A percentile compares a stretch with the other conserved stretches of the same genome.
Conservation (phyloP, 2,888 invertebrate species). For the Germaria angustata region DNA sequence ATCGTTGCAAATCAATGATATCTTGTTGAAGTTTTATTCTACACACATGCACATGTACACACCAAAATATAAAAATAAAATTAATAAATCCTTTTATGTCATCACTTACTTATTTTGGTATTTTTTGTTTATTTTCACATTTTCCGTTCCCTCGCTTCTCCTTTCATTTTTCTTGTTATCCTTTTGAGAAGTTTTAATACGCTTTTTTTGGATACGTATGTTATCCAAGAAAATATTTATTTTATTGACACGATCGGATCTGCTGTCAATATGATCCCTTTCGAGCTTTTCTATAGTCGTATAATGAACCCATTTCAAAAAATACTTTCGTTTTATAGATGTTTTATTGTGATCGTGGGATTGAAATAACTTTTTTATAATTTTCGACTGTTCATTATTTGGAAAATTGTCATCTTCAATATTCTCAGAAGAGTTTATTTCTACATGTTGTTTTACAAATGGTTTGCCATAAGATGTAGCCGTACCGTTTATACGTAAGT, state of each 20-base stretch:
- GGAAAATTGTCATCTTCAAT: constrained; percentile 46
- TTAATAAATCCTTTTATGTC: neutral
- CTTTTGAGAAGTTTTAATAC: constrained; percentile 40
- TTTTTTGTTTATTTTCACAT: constrained; percentile 73
- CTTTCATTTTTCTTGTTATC: neutral
- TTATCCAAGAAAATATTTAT: constrained; percentile 79
- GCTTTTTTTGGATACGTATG: constrained; percentile 76
- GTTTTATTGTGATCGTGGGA: constrained; percentile 67
- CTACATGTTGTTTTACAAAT: neutral
- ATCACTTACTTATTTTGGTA: constrained; percentile 78
- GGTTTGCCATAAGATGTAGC: neutral
- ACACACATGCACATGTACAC: too few species aligned
- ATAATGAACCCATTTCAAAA: constrained; percentile 78
- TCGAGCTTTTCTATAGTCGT: constrained; percentile 78
- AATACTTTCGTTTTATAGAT: constrained; percentile 74
- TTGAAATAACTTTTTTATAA: constrained; percentile 75
- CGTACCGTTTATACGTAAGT: constrained; percentile 17
- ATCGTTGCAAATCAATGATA: constrained; percentile 86
- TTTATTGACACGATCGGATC: constrained; percentile 75
- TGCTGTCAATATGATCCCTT: constrained; percentile 71
- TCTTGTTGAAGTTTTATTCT: constrained; percentile 86
- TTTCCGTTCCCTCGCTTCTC: constrained; percentile 16
- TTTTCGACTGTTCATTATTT: constrained; percentile 74
- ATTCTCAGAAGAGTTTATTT: constrained; percentile 4
- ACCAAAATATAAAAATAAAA: neutral